Evolutionary conservation across 1,140 invertebrate species (phyloP).

Genomic region (Schlechtendalia chinensis): DNA sequence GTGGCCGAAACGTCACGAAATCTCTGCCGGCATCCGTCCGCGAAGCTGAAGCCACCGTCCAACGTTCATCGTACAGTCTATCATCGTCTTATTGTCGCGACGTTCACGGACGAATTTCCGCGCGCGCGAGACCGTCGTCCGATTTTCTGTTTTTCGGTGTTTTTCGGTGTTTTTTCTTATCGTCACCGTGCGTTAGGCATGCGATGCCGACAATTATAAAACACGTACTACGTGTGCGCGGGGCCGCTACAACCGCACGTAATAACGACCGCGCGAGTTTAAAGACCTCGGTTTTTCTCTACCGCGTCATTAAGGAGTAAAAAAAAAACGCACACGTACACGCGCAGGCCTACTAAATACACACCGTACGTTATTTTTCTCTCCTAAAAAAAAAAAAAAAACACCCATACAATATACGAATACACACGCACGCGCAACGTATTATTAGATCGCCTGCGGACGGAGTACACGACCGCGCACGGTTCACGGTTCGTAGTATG

Average conservation of each 20-base stretch:
- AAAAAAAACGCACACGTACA: neutral
- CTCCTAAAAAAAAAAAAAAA: neutral
- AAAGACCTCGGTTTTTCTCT: constrained; percentile 19
- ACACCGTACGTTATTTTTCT: neutral
- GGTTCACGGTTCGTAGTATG: constrained; percentile 2
- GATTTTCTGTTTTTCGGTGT: neutral
- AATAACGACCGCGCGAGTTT: neutral
- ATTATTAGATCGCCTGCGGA: neutral
- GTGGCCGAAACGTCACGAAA: no score
- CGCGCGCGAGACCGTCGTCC: neutral
- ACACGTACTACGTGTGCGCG: no score
- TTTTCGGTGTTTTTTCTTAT: neutral
- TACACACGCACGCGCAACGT: neutral
- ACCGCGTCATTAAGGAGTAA: constrained; percentile 18
- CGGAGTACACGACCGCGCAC: neutral
- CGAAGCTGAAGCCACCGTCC: no score
- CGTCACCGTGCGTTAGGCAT: neutral
- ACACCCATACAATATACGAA: neutral
- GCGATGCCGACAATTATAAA: constrained; percentile 17
- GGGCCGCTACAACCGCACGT: no score
- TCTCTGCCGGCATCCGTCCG: no score
- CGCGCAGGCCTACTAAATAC: no score
- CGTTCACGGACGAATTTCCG: neutral
- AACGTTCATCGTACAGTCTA: no score
- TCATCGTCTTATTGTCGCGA: neutral